phyloP scores from a whole-genome alignment of 1,140 invertebrate genomes.

The Aporrectodea caliginosa region DNA sequence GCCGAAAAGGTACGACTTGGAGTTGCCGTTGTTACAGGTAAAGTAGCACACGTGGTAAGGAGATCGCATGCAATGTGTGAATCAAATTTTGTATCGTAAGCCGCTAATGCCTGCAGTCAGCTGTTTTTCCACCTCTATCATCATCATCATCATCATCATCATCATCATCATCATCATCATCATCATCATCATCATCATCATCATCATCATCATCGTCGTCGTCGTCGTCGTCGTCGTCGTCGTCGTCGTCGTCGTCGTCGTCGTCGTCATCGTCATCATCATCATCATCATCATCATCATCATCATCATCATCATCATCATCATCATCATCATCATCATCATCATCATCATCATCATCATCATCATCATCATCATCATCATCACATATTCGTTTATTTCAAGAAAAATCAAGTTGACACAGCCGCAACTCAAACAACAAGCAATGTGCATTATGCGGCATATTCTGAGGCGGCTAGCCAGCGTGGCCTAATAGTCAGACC shows the following conservation, averaged over 20 bases:
- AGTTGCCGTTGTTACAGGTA: too few relatives aligned
- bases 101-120: too few relatives aligned
- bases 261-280: background rate
- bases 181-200: background rate
- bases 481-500: too few relatives aligned
- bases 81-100: too few relatives aligned
- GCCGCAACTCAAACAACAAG: too few relatives aligned
- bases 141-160: background rate
- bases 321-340: constrained; percentile 21
- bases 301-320: background rate
- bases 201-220: background rate
- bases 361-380: constrained; percentile 18
- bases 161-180: constrained; percentile 1
- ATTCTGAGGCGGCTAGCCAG: too few relatives aligned
- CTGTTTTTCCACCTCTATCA: background rate
- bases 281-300: background rate
- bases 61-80: too few relatives aligned
- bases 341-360: constrained; percentile 27
- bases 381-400: too few relatives aligned
- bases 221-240: background rate
- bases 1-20: too few relatives aligned
- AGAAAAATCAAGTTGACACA: too few relatives aligned
- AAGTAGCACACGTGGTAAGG: too few relatives aligned
- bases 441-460: too few relatives aligned
- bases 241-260: background rate